Percentiles rank a stretch among this genome's conserved stretches.
phyloP scores from a whole-genome alignment of 1,140 invertebrate genomes.

The Drosophila subpulchrella region DNA sequence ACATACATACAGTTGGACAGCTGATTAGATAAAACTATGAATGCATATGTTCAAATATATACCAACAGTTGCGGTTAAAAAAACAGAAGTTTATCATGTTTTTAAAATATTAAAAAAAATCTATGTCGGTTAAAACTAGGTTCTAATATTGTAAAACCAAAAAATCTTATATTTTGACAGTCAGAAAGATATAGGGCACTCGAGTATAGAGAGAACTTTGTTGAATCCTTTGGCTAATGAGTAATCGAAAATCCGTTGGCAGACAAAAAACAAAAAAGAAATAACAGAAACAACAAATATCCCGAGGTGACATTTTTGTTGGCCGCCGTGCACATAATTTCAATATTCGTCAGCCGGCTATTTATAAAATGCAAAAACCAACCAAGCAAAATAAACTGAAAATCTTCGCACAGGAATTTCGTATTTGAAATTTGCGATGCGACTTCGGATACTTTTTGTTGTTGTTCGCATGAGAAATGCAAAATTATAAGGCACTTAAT shows the following conservation, averaged over 20 bases:
- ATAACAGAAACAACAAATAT: conserved; percentile 22
- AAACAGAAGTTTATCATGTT: neutral
- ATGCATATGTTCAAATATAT: conserved; percentile 12
- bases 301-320: conserved; percentile 79
- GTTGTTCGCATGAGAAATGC: conserved; percentile 60
- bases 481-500: conserved; percentile 68
- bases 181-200: neutral
- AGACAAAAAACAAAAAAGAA: conserved; percentile 18
- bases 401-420: conserved; percentile 73
- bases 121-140: neutral
- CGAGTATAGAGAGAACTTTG: conserved; percentile 6
- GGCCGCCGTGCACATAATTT: conserved; percentile 79
- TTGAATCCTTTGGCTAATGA: conserved; percentile 50
- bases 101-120: neutral
- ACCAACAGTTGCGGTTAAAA: conserved; percentile 3
- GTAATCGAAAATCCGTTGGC: conserved; percentile 51
- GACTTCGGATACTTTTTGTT: conserved; percentile 25
- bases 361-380: conserved; percentile 70
- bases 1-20: conserved; percentile 31
- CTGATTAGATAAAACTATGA: conserved; percentile 67
- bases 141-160: neutral
- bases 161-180: no score
- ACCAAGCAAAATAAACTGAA: conserved; percentile 47
- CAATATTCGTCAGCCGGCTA: conserved; percentile 81
- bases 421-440: conserved; percentile 47